Base-by-base conservation (phyloP, 2,888 invertebrate species). In the Trachelus troglodyta region DNA sequence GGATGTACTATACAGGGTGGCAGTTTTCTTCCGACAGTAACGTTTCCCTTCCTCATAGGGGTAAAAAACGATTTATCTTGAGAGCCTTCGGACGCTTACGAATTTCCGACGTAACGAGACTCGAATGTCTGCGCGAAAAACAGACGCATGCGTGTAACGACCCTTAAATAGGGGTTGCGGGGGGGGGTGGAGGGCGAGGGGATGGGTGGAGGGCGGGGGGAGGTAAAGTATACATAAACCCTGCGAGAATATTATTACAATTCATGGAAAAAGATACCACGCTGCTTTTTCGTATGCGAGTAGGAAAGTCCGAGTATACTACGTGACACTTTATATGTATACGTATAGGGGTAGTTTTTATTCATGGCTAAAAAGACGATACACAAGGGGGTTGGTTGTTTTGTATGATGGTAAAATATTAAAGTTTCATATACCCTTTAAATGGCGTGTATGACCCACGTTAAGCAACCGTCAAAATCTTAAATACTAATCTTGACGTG, bases 161-260 rank as follows among this genome's bases (percentile, higher is more conserved):
- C 56, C 56, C 56, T 56, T 56, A 23, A 56, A 56, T 56, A 56
- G 56, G 23, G 40, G 40, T 23, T 40, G 40, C 15, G 15, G 4
- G 33, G 33, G 35, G 6, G 6, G 3, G 33, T 33, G 33, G 33
- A 3, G 2, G 33, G 33, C 3, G 33, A 3, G 3, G 3, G 35
- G 1, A 11, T 0, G 6, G 12, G n/a, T n/a, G n/a, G n/a, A n/a
- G n/a, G n/a, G n/a, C n/a, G n/a, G 12, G 3, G 0, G 11, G 4
- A 6, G 6, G 40, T 56, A 56, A 23, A 6, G 56, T 23, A 56
- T 56, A 9, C 23, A 23, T 2, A 15, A 56, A 23, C 23, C 56
- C 23, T 0, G 6, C 23, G 9, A 23, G 23, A 56, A 23, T 56
- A 23, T 9, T 56, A 56, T 56, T 56, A 9, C 23, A 9, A 56